phyloP scores from a whole-genome alignment of 1,140 invertebrate genomes.

The Drosophila bocki region DNA sequence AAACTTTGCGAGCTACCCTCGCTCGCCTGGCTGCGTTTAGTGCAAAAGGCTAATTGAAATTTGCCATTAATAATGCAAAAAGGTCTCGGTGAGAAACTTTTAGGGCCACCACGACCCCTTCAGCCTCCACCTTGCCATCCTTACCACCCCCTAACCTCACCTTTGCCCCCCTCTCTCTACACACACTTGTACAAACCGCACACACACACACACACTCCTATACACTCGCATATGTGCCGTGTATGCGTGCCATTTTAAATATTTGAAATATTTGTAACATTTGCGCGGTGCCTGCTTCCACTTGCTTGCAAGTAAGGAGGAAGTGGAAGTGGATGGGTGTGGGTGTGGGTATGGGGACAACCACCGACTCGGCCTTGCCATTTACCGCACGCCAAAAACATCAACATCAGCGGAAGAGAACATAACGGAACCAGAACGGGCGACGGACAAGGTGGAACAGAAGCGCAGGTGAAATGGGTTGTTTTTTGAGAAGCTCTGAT shows the following conservation, averaged over 20 bases:
- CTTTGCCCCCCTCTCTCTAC: not conserved
- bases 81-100: slow-evolving; percentile 79
- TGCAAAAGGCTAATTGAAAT: slow-evolving; percentile 80
- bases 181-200: slow-evolving; percentile 27
- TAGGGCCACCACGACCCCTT: slow-evolving; percentile 50
- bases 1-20: slow-evolving; percentile 41
- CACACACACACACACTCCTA: not conserved
- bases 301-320: slow-evolving; percentile 20
- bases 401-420: slow-evolving; percentile 43
- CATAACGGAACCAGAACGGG: slow-evolving; percentile 1
- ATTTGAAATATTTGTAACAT: slow-evolving; percentile 83
- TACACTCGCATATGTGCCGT: slow-evolving; percentile 16
- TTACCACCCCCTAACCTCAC: not conserved
- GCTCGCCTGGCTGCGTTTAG: slow-evolving; percentile 67
- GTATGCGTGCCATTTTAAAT: slow-evolving; percentile 78
- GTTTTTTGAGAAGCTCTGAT: not conserved
- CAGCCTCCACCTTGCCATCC: not conserved
- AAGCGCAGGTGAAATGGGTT: slow-evolving; percentile 19
- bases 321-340: not conserved
- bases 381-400: slow-evolving; percentile 81
- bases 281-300: slow-evolving; percentile 62
- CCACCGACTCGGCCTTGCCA: slow-evolving; percentile 59
- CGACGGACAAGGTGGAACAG: slow-evolving; percentile 11
- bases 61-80: slow-evolving; percentile 82
- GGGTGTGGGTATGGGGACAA: slow-evolving; percentile 31